Evolutionary conservation across 2,888 invertebrate species (phyloP), one percentile per base, ranked within the genome.

Genomic region (Rugalucina vietnamica): DNA sequence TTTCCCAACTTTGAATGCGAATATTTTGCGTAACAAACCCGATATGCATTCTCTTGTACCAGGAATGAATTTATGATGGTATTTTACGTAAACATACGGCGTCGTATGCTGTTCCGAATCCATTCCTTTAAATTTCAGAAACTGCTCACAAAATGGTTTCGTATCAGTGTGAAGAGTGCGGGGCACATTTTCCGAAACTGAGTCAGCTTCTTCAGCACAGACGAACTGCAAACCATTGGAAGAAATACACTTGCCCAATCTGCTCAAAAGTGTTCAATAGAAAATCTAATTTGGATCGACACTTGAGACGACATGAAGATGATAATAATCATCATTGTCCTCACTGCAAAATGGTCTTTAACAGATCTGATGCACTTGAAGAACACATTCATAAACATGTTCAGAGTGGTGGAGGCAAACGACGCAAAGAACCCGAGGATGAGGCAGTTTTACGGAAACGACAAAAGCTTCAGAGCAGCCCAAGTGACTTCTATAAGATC

Each of bases 161-260:
- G 29, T 80, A 50, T 50, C 1, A 43, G n/a, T 83, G 79, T 49
- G 72, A 71, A 76, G 57, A 57, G 24, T 83, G 83, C 39, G 21
- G 75, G 21, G 37, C n/a, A 32, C 69, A 10, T 21, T 82, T 70
- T 34, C n/a, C 49, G 3, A 83, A 79, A 34, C 37, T 76, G 29
- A 79, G 79, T 29, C 60, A 76, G 32, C 29, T 79, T 2, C 29
- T 72, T 0, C 76, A 83, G 18, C 83, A 83, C 54, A 37, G 73
- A 4, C 24, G 83, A 21, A 65, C 76, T 12, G 49, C 54, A 24
- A 79, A 79, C 29, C 83, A 83, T 29, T 83, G 75, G 79, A 29
- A 39, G 24, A 36, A 43, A 18, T 79, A 27, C 70, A 37, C 21
- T 14, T 82, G 78, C 21, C 4, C 37, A 2, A 54, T 0, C 1